These are phyloP conservation scores for Paragorgia papillata DNA, from an alignment of 92 coral and sea anemone species.

Conservation along the genomic window DNA sequence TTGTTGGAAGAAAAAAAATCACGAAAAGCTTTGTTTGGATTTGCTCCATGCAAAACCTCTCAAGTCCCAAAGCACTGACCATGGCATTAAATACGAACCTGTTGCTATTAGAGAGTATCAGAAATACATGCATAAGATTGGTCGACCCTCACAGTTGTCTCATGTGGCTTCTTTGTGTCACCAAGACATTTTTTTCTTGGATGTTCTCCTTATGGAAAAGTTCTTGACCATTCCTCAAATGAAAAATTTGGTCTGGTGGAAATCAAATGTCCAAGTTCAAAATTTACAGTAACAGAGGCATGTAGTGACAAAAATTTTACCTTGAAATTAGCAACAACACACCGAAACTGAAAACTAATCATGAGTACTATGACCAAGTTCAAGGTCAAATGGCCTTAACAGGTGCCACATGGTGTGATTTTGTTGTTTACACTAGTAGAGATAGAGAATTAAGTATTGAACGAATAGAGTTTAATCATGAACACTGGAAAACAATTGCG, in stretches of 20 bases:
- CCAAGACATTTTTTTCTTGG: slow-evolving; percentile 59
- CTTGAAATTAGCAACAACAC: slow-evolving; percentile 35
- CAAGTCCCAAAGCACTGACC: slow-evolving; percentile 39
- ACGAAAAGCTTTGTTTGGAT: slow-evolving; percentile 48
- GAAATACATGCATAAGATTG: slow-evolving; percentile 41
- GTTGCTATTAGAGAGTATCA: slow-evolving; percentile 59
- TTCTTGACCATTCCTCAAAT: slow-evolving; percentile 42
- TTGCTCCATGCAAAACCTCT: slow-evolving; percentile 49
- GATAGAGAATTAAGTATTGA: slow-evolving; percentile 16
- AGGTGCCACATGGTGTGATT: slow-evolving; percentile 26
- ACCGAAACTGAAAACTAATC: neutral
- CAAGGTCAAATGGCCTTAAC: slow-evolving; percentile 28
- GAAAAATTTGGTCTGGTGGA: slow-evolving; percentile 63
- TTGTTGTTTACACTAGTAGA: slow-evolving; percentile 8
- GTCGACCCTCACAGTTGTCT: too few relatives aligned
- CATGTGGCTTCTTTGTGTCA: slow-evolving; percentile 60
- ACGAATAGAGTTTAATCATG: slow-evolving; percentile 53
- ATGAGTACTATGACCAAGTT: neutral
- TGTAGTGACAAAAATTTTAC: slow-evolving; percentile 58
- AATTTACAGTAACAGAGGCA: slow-evolving; percentile 56
- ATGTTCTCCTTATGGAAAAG: slow-evolving; percentile 65
- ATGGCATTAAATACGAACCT: slow-evolving; percentile 64
- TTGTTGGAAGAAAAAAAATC: slow-evolving; percentile 52
- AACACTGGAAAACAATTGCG: slow-evolving; percentile 49
- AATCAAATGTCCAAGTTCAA: slow-evolving; percentile 60